Evolutionary conservation across 2,113 vertebrate genomes (phyloP).

Genomic region (Salvelinus fontinalis): DNA sequence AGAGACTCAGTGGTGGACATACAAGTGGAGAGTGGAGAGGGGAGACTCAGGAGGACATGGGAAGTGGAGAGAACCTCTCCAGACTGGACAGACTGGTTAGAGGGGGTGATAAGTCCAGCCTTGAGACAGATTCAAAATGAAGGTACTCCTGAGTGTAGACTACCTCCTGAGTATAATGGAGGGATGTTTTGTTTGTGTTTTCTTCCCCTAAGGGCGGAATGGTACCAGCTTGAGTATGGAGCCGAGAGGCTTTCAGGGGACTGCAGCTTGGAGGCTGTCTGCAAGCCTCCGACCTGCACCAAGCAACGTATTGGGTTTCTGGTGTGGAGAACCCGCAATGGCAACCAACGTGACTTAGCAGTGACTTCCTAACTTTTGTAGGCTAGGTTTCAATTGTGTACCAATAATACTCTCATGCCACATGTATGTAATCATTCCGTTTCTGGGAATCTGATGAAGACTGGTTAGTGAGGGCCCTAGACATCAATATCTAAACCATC

Average conservation of each 20-base stretch:
- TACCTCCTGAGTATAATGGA: not conserved
- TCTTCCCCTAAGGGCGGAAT: constrained; percentile 1
- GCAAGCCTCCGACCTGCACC: not conserved
- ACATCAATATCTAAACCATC: too few species aligned
- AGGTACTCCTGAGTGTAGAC: not conserved
- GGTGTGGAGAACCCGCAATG: constrained; percentile 7
- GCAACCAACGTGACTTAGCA: not conserved
- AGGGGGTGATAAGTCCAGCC: not conserved
- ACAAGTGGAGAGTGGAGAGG: too few species aligned
- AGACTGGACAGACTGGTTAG: not conserved
- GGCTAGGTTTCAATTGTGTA: not conserved
- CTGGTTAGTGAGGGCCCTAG: not conserved
- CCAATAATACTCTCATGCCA: not conserved
- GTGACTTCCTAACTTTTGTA: not conserved
- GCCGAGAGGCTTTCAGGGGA: constrained; percentile 2
- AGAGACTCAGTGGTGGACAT: too few species aligned
- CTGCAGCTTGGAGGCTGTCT: too few species aligned
- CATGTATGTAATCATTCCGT: not conserved
- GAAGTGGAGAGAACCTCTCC: not conserved
- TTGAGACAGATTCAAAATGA: not conserved
- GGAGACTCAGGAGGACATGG: too few species aligned
- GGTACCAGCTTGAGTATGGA: not conserved
- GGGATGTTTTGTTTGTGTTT: not conserved
- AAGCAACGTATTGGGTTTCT: constrained; percentile 10
- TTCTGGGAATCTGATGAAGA: not conserved